phyloP scores from a whole-genome alignment of 2,113 vertebrate genomes.

The Cinclus mexicanus region DNA sequence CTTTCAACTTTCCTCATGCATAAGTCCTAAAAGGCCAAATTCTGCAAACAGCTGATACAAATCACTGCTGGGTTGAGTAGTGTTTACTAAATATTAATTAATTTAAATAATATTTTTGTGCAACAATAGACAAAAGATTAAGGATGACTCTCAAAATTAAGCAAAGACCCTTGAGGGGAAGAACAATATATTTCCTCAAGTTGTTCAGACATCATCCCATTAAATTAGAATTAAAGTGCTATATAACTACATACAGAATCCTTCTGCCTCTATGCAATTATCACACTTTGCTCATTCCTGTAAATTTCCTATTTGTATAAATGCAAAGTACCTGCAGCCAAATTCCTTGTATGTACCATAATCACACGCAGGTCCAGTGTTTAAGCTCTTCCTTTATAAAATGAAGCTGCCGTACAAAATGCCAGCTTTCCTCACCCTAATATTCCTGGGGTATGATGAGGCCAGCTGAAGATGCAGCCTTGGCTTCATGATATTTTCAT shows the following conservation, averaged over 20 bases:
- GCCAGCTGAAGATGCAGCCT: background rate
- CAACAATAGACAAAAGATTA: background rate
- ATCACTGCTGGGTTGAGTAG: background rate
- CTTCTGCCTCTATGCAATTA: background rate
- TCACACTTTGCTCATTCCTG: background rate
- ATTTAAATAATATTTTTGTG: conserved; percentile 35
- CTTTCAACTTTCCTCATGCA: background rate
- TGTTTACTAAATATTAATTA: conserved; percentile 6
- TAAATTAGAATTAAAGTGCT: conserved; percentile 57
- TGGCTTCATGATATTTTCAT: background rate
- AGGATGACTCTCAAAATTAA: background rate
- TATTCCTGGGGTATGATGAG: background rate
- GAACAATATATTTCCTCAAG: conserved; percentile 39
- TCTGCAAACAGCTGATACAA: background rate
- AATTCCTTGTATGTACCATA: background rate
- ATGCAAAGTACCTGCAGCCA: background rate
- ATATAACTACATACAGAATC: conserved; percentile 16
- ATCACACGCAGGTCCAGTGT: background rate
- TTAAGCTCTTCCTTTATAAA: background rate
- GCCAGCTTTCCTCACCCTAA: background rate
- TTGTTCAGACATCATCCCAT: background rate
- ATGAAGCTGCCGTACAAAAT: background rate
- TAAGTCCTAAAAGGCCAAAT: background rate
- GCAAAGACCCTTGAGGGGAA: conserved; percentile 5
- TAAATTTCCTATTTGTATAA: background rate